A percentile compares a stretch with the other conserved stretches of the same genome.
phyloP scores from a whole-genome alignment of 2,113 vertebrate species.

The Gopherus flavomarginatus region DNA sequence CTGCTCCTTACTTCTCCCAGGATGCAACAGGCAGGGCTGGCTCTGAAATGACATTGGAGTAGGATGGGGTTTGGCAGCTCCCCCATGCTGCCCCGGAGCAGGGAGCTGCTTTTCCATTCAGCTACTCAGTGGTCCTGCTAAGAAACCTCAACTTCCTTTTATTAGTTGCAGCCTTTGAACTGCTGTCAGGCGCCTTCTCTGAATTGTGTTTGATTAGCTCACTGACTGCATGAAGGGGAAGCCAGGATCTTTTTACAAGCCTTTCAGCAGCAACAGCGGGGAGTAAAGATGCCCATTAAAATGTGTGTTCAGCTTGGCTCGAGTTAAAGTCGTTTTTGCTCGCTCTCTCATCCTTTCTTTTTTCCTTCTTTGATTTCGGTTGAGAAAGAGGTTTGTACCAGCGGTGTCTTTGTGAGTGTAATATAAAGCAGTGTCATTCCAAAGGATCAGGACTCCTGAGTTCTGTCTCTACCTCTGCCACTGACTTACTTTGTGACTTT shows the following conservation, averaged over 20 bases:
- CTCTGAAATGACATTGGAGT: not conserved
- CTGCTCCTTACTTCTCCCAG: not conserved
- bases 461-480: not conserved
- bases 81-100: not conserved
- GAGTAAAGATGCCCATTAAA: constrained; percentile 64
- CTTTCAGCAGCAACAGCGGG: constrained; percentile 52
- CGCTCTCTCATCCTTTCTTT: constrained; percentile 16
- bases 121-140: not conserved
- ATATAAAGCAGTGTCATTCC: not conserved
- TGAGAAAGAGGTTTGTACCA: constrained; percentile 38
- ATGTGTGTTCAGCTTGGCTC: constrained; percentile 32
- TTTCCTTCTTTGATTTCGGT: constrained; percentile 17
- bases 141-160: not conserved
- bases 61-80: not conserved
- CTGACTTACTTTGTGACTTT: rapidly evolving
- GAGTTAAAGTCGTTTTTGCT: not conserved
- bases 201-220: constrained; percentile 54
- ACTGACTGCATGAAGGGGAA: constrained; percentile 34
- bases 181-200: not conserved
- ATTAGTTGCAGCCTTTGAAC: constrained; percentile 9
- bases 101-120: not conserved
- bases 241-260: constrained; percentile 46
- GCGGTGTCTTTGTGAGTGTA: constrained; percentile 8
- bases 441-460: not conserved
- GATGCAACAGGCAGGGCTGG: not conserved